A percentile compares a stretch with the other conserved stretches of the same genome.
Conservation (phyloP, 2,113 vertebrate genomes). For the Xenus cinereus region DNA sequence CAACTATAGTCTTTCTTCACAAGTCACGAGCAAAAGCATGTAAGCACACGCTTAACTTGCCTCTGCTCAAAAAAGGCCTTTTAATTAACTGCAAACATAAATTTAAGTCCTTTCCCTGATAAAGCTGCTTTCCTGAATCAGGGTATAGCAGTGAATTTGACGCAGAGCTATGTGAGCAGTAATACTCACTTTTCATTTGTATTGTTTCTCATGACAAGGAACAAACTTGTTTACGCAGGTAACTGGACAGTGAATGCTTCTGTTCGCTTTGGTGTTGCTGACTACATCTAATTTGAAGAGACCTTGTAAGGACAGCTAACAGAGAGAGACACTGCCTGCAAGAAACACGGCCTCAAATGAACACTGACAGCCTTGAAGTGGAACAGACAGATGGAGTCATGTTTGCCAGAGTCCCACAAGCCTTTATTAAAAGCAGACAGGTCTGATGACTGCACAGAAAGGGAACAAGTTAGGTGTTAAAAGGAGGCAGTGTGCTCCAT, state of each 20-base stretch:
- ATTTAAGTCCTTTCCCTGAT: background rate
- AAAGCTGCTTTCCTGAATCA: background rate
- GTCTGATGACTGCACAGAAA: slow-evolving; percentile 42
- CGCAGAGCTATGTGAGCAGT: background rate
- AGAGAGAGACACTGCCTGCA: background rate
- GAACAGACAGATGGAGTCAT: slow-evolving; percentile 55
- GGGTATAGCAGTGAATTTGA: background rate
- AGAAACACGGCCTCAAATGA: background rate
- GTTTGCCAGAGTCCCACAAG: slow-evolving; percentile 29
- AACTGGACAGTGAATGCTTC: background rate
- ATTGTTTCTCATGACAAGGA: background rate
- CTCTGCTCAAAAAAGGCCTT: background rate
- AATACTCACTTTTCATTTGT: background rate
- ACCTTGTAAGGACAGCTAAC: slow-evolving; percentile 18
- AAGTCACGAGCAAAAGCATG: background rate
- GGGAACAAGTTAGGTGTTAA: slow-evolving; percentile 17
- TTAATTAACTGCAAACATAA: slow-evolving; percentile 4
- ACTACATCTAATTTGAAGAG: background rate
- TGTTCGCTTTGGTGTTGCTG: background rate
- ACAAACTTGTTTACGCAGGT: background rate
- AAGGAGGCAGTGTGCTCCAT: background rate
- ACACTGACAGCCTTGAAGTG: slow-evolving; percentile 52
- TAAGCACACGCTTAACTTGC: background rate
- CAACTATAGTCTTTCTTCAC: background rate
- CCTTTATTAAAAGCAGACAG: slow-evolving; percentile 32